A percentile compares a stretch with the other conserved stretches of the same genome.
These are phyloP conservation scores for Vollenhovia emeryi DNA, from an alignment of 1,140 invertebrate genomes.

Conservation along the genomic window DNA sequence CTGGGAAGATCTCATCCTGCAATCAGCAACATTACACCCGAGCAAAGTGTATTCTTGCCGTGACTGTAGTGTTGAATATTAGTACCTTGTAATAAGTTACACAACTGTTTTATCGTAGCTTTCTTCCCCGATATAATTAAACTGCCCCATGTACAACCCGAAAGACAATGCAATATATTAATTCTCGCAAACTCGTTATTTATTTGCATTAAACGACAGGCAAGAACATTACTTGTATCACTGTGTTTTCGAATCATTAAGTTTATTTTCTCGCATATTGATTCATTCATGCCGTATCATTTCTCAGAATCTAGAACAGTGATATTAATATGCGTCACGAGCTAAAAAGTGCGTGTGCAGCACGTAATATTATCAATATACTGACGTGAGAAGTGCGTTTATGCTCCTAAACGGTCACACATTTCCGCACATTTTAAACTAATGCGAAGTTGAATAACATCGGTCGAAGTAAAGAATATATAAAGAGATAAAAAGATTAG, in stretches of 20 bases:
- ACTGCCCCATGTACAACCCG: constrained; percentile 66
- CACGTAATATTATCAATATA: constrained; percentile 49
- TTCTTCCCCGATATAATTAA: constrained; percentile 68
- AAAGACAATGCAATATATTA: constrained; percentile 73
- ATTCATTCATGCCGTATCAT: constrained; percentile 78
- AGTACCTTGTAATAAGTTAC: constrained; percentile 70
- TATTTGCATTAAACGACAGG: constrained; percentile 75
- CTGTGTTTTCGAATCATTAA: constrained; percentile 75
- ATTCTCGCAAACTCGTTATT: constrained; percentile 73
- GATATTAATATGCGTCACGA: constrained; percentile 64
- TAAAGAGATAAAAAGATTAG: constrained; percentile 65
- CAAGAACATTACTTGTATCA: constrained; percentile 75
- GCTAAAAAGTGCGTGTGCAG: constrained; percentile 56
- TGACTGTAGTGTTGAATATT: constrained; percentile 75
- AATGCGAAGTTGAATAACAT: constrained; percentile 57
- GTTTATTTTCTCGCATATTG: constrained; percentile 72
- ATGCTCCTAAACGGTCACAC: constrained; percentile 61
- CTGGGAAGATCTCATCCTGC: not conserved
- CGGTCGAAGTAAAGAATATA: constrained; percentile 38
- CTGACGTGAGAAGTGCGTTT: constrained; percentile 68
- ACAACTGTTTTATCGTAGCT: constrained; percentile 59
- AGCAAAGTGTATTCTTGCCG: not conserved
- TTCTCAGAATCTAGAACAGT: constrained; percentile 72
- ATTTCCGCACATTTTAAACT: constrained; percentile 54
- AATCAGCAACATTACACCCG: constrained; percentile 12